phyloP scores from a whole-genome alignment of 2,888 invertebrate genomes.

The Camptogramma bilineatum region DNA sequence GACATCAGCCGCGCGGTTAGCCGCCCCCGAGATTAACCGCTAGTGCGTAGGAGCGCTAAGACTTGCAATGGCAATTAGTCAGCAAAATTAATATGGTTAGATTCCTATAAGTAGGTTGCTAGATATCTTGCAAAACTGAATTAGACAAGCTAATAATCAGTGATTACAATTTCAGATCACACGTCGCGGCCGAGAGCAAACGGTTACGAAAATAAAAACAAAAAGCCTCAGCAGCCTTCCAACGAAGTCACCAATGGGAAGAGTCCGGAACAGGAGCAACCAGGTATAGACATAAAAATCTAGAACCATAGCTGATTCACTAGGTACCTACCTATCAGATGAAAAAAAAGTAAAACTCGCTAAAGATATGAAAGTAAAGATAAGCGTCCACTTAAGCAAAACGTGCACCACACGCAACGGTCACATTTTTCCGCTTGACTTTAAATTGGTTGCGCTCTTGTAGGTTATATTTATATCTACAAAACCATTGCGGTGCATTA shows the following conservation, averaged over 20 bases:
- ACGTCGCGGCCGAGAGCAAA: slow-evolving; percentile 67
- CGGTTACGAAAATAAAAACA: slow-evolving; percentile 69
- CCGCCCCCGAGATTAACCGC: too few relatives aligned
- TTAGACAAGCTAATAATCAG: not conserved
- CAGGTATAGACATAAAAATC: slow-evolving; percentile 53
- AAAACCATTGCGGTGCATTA: not conserved
- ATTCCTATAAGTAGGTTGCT: too few relatives aligned
- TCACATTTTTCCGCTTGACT: not conserved
- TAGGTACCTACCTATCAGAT: not conserved
- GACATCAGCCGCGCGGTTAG: too few relatives aligned
- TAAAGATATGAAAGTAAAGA: slow-evolving; percentile 8
- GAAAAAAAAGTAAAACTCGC: too few relatives aligned
- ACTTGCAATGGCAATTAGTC: too few relatives aligned
- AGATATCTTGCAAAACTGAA: not conserved
- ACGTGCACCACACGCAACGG: not conserved
- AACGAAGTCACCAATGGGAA: slow-evolving; percentile 60
- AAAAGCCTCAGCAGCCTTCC: slow-evolving; percentile 59
- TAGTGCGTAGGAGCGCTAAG: too few relatives aligned
- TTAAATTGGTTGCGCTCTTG: not conserved
- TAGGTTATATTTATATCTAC: not conserved
- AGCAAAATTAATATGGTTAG: not conserved
- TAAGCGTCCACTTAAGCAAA: slow-evolving; percentile 4
- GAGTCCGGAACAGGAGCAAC: slow-evolving; percentile 64
- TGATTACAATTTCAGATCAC: slow-evolving; percentile 59
- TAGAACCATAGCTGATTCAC: not conserved